Base-by-base conservation (phyloP, 1,140 invertebrate species). In the Diachasmimorpha longicaudata region DNA sequence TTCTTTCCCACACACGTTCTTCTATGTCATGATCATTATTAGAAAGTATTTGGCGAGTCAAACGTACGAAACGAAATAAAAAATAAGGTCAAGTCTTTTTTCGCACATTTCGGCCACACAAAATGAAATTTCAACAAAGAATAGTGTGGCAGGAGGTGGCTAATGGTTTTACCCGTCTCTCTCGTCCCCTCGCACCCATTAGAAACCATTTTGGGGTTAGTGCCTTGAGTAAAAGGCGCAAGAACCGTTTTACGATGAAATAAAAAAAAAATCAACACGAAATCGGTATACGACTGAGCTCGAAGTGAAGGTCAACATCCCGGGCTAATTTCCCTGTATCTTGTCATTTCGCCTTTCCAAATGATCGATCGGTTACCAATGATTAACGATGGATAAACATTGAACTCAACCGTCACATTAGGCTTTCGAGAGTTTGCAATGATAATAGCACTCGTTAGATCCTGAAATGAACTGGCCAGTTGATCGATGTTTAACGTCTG, bases 1-100 rank as follows among this genome's bases (percentile, higher is more conserved):
- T 42, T 42, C 39, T 42, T 42, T 42, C 39, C 39, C 39, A 42
- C 39, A 42, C 39, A 42, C 39, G 36, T 48, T 72, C n/a, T 16
- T n/a, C n/a, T 55, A 11, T 11, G 21, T 14, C 21, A 31, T 21
- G 14, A 14, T 16, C 10, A 36, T 71, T 44, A 71, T 72, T 72
- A 72, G 70, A 72, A 72, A 72, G 70, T 72, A 58, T 69, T 69
- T 69, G 67, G 31, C 23, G 67, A 37, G 16, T 67, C 14, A 14
- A 25, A 19, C 9, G 14, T 55, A 19, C 14, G 63, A 19, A 31
- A 25, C n/a, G 16, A 68, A 13, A 68, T 6, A 19, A 52, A 16
- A 19, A 52, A 52, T 52, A 63, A 63, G 58, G 58, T 25, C 58
- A 44, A 44, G 23, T 52, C 37, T 70, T 70, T 39, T 9, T 39